A percentile compares a stretch with the other conserved stretches of the same genome.
Conservation (phyloP, 2,113 vertebrate genomes). For the Pterophyllum scalare region DNA sequence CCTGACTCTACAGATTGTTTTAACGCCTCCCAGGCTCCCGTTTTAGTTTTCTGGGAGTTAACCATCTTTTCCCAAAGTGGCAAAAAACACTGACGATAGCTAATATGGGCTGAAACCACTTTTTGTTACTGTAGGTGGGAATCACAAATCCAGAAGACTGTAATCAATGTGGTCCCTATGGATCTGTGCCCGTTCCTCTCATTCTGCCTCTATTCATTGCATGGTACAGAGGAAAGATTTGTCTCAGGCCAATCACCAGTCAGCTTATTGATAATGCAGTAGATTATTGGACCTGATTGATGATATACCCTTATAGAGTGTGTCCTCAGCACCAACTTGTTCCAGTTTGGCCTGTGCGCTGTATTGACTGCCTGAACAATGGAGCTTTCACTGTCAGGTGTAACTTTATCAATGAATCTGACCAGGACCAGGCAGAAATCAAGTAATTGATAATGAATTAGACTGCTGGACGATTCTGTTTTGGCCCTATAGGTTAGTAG, state of each 20-base stretch:
- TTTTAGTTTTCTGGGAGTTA: not conserved
- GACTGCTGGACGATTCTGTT: slow-evolving; percentile 28
- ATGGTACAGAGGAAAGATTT: slow-evolving; percentile 2
- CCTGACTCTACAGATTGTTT: not conserved
- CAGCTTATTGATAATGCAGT: slow-evolving; percentile 50
- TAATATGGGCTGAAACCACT: not conserved
- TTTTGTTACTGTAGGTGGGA: not conserved
- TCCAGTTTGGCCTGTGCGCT: slow-evolving; percentile 22
- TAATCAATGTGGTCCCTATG: not conserved
- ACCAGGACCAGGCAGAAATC: slow-evolving; percentile 35
- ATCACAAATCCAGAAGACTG: not conserved
- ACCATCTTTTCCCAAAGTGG: not conserved
- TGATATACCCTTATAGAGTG: slow-evolving; percentile 13
- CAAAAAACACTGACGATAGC: not conserved
- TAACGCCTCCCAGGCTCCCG: not conserved
- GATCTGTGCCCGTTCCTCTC: not conserved
- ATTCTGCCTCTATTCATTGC: not conserved
- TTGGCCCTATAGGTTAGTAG: slow-evolving; percentile 39
- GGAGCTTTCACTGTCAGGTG: slow-evolving; percentile 47
- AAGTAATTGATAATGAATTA: slow-evolving; percentile 63
- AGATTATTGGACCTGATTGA: slow-evolving; percentile 45
- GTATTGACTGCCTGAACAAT: slow-evolving; percentile 50
- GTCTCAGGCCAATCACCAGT: slow-evolving; percentile 12
- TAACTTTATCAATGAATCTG: slow-evolving; percentile 29
- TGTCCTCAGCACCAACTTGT: slow-evolving; percentile 13